Base-by-base conservation (phyloP, 2,113 vertebrate species). In the Hylia prasina region DNA sequence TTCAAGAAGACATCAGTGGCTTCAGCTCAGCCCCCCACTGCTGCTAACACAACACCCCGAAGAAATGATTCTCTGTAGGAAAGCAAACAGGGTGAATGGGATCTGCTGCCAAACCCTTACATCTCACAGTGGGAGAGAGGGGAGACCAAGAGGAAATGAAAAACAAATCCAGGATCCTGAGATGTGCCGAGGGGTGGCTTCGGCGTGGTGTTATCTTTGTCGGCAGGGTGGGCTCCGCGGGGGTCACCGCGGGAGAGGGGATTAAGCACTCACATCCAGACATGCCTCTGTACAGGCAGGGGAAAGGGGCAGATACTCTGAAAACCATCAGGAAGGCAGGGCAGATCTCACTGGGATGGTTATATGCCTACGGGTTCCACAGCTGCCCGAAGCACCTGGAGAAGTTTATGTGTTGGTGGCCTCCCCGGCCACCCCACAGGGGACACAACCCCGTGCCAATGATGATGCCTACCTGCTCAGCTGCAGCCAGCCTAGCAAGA, bases 111-210 rank as follows among this genome's bases (percentile, higher is more conserved):
- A 94, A 87, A 80, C 68, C 15, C 50, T 95, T 73, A 37, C 13
- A 1, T 87, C 68, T 91, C 78, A 53, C 51, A 63, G 78, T 23
- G 50, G 83, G 82, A 47, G 86, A 87, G 28, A 66, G 23, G 51
- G 72, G 45, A 92, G 51, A 95, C 81, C 80, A 40, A 94, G 90
- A 95, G 94, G 96, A 96, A 97, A 96, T 96, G 75, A 97, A 96
- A 96, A 96, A 93, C 84, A 93, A 97, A 96, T 96, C 94, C 90
- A 12, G 1, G 70, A 79, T 61, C 57, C 0, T 0, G 13, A 57
- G 89, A 80, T 61, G 57, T 82, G 84, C 90, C 3, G 24, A 87
- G 68, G 76, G 83, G 84, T 10, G 27, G 82, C 80, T 80, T 76
- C 1, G 1, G 25, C 1, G 0, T 0, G 1, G 63, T 39, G 73